A percentile compares a stretch with the other conserved stretches of the same genome.
Evolutionary conservation across 2,888 invertebrate genomes (phyloP).

Genomic region (Drosophila macrothrix): DNA sequence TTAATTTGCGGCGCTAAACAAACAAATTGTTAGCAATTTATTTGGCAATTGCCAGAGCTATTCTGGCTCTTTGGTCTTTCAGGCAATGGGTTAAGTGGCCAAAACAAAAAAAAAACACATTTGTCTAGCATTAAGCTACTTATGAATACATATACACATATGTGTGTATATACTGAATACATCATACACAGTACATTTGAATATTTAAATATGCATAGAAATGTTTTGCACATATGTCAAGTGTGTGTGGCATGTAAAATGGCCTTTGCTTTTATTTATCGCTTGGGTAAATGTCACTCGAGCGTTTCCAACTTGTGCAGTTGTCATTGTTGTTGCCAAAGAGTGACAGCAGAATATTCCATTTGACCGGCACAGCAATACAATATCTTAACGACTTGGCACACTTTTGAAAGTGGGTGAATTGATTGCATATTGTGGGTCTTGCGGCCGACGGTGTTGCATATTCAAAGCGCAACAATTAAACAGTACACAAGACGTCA

Average conservation of each 20-base stretch:
- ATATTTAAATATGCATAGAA: conserved; percentile 68
- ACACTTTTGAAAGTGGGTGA: conserved; percentile 51
- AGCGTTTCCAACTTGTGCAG: conserved; percentile 47
- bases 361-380: conserved; percentile 21
- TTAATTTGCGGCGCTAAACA: conserved; percentile 52
- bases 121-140: conserved; percentile 2
- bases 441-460: conserved; percentile 38
- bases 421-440: conserved; percentile 30
- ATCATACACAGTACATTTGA: conserved; percentile 48
- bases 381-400: conserved; percentile 60
- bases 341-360: conserved; percentile 46
- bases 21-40: conserved; percentile 55
- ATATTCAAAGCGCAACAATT: conserved; percentile 22
- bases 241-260: conserved; percentile 51
- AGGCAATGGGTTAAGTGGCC: conserved; percentile 35
- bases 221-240: conserved; percentile 18
- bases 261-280: conserved; percentile 74
- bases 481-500: conserved; percentile 18
- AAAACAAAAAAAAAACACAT: neutral
- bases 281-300: conserved; percentile 70
- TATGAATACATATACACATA: neutral
- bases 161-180: conserved; percentile 28
- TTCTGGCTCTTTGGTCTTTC: conserved; percentile 2
- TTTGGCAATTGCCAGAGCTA: conserved; percentile 37
- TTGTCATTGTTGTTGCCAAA: conserved; percentile 35